Percentiles rank a stretch among this genome's conserved stretches.
Conservation (phyloP, 2,797 vertebrate genomes). For the Lemur catta region DNA sequence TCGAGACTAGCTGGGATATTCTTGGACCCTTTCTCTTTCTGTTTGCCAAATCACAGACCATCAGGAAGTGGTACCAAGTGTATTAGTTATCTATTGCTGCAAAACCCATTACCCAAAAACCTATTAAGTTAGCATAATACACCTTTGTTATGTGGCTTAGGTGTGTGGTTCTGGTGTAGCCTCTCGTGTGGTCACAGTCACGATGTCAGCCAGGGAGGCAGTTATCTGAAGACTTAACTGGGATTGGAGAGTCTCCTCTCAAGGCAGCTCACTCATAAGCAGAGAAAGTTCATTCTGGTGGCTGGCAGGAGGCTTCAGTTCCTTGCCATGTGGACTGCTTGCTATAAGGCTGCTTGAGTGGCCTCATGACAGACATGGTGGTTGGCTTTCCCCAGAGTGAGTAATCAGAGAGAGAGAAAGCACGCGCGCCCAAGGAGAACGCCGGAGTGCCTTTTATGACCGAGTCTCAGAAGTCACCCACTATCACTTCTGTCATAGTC, state of each 20-base stretch:
- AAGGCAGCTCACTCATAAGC: not conserved
- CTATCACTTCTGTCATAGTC: not conserved
- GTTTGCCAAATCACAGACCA: slow-evolving; percentile 20
- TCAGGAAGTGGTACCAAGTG: slow-evolving; percentile 11
- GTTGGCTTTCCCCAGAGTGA: not conserved
- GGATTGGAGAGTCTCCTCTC: not conserved
- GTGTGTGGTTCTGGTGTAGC: not conserved
- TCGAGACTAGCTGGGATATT: slow-evolving; percentile 1
- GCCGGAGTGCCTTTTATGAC: not conserved
- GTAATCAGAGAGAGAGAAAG: not conserved
- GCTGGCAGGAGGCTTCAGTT: not conserved
- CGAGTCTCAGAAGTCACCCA: not conserved
- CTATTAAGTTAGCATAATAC: not conserved
- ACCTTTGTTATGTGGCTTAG: not conserved
- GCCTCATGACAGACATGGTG: not conserved
- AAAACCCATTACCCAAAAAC: not conserved
- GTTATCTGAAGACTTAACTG: not conserved
- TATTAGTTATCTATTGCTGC: not conserved
- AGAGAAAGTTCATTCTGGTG: not conserved
- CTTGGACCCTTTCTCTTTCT: slow-evolving; percentile 21
- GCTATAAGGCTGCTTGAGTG: not conserved
- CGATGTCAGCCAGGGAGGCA: not conserved
- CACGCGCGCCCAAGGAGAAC: not conserved
- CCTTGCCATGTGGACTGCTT: not conserved
- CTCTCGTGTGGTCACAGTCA: not conserved